Conservation (phyloP, 2,797 vertebrate genomes). For the Margarornis squamiger region DNA sequence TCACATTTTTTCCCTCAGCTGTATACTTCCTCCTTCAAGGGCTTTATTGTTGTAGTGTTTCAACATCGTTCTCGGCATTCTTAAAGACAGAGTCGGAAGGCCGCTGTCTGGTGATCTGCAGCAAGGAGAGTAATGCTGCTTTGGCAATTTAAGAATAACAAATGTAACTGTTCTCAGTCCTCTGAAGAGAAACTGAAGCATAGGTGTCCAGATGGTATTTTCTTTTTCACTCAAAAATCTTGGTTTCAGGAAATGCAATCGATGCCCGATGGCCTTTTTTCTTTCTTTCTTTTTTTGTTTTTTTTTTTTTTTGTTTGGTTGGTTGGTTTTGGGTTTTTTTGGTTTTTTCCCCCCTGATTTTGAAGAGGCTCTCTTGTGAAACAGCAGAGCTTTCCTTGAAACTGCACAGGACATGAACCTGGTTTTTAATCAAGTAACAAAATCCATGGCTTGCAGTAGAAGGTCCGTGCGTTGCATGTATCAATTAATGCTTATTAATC, state of each 20-base stretch:
- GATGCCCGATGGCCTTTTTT: neutral
- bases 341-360: neutral
- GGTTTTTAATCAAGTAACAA: conserved; percentile 53
- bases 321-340: too few species aligned
- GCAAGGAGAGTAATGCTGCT: neutral
- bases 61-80: neutral
- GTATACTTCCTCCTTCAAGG: conserved; percentile 55
- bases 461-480: neutral
- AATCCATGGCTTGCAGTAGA: conserved; percentile 50
- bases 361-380: neutral
- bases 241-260: conserved; percentile 15
- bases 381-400: conserved; percentile 50
- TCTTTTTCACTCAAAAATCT: conserved; percentile 33
- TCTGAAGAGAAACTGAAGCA: conserved; percentile 59
- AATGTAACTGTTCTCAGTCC: neutral
- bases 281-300: neutral
- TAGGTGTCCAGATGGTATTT: conserved; percentile 41
- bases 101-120: neutral
- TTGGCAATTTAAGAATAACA: conserved; percentile 26
- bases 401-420: neutral
- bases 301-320: too few species aligned
- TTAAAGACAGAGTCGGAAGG: conserved; percentile 28
- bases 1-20: conserved; percentile 31
- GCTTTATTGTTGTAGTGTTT: conserved; percentile 49
- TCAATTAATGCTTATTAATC: conserved; percentile 64